Evolutionary conservation across 1,140 invertebrate genomes (phyloP), one percentile per base, ranked within the genome.

Genomic region (Tetragnatha versicolor): DNA sequence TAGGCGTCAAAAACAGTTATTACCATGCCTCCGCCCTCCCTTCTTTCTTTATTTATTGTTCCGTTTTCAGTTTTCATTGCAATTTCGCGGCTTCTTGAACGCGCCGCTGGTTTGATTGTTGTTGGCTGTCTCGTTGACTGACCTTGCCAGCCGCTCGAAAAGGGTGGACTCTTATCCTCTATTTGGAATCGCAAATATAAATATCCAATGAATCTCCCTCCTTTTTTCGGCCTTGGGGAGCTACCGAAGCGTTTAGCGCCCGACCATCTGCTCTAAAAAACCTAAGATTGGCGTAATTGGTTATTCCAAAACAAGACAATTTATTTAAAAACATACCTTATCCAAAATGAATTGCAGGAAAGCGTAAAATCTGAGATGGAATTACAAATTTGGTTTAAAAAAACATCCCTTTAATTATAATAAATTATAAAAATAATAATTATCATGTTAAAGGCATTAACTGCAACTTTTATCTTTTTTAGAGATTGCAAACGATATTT

Each of bases 1-100:
- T 66, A 66, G 63, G 63, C 63, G 63, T 66, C 63, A 47, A 37
- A 66, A 66, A 66, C 63, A 66, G 63, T 66, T 66, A 66, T 37
- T 65, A 37, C 12, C 49, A 14, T 6, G 63, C n/a, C 42, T n/a
- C 63, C 63, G 42, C 63, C 63, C 39, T 27, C 20, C 20, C 27
- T 20, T 66, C 31, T 22, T 39, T 33, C n/a, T 63, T 47, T 66
- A 22, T 66, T 66, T 66, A 58, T 66, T 66, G 49, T 14, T 45
- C n/a, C n/a, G 17, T 51, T 51, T n/a, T 51, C 20, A 51, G 25
- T 51, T 20, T 20, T 51, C n/a, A 14, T 9, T 22, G 49, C n/a
- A 17, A n/a, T 5, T 7, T 51, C n/a, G 49, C 49, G n/a, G 20
- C 25, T 20, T 51, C 25, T 51, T 22, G 20, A 51, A 51, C 49